Conservation (phyloP, 2,797 vertebrate genomes). For the Manis pentadactyla region DNA sequence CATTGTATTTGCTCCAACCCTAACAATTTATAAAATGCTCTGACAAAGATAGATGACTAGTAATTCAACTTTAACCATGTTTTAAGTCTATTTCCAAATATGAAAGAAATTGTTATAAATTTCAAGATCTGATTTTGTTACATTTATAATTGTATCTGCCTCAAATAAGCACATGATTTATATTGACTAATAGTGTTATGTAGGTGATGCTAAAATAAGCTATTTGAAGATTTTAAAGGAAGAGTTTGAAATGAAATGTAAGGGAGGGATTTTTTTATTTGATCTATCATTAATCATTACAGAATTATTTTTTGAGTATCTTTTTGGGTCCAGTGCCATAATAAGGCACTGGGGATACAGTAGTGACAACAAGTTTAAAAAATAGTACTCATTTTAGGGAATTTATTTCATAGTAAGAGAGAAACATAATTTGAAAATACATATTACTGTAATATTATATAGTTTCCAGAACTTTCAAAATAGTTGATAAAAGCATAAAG, state of each 20-base stretch:
- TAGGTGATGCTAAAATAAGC: background rate
- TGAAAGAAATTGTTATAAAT: background rate
- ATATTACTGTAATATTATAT: background rate
- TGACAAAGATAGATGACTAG: constrained; percentile 44
- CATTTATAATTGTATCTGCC: background rate
- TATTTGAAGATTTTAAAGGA: background rate
- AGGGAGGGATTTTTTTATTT: background rate
- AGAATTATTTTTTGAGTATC: background rate
- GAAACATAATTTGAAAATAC: background rate
- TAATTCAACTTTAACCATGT: constrained; percentile 33
- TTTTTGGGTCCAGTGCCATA: background rate
- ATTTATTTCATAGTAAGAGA: background rate
- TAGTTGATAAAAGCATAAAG: background rate
- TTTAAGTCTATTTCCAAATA: constrained; percentile 38
- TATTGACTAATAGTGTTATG: background rate
- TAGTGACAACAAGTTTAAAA: background rate
- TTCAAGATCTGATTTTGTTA: background rate
- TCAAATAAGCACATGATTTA: background rate
- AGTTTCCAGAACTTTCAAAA: background rate
- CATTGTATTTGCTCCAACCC: background rate
- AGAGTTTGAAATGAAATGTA: background rate
- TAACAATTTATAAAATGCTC: constrained; percentile 47
- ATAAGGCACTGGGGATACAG: background rate
- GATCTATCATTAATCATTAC: background rate
- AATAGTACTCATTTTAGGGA: background rate